Evolutionary conservation across 2,888 invertebrate genomes (phyloP).

Genomic region (Leptopilina myrica): DNA sequence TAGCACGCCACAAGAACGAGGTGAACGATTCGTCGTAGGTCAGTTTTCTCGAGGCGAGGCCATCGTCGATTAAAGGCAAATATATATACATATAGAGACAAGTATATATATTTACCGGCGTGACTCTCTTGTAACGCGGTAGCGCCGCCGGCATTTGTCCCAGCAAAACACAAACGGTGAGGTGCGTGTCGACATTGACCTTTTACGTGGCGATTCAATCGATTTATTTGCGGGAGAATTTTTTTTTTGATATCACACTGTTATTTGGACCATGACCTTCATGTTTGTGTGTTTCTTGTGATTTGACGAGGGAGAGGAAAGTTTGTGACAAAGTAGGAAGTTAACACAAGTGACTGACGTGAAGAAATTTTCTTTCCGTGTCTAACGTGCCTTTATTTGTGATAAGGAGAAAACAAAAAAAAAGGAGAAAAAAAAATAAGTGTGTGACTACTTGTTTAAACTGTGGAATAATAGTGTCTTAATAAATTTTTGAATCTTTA

Average conservation of each 20-base stretch:
- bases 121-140: constrained; percentile 41
- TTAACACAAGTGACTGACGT: no score
- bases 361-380: no score
- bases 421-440: constrained; percentile 43
- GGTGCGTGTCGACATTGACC: constrained; percentile 39
- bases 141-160: constrained; percentile 23
- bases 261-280: constrained; percentile 19
- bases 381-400: no score
- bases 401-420: constrained; percentile 38
- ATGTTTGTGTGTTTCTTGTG: neutral
- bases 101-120: constrained; percentile 5
- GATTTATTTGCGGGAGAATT: constrained; percentile 9
- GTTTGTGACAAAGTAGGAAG: no score
- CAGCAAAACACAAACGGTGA: neutral
- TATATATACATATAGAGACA: constrained; percentile 26
- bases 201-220: constrained; percentile 32
- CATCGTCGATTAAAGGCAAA: constrained; percentile 38
- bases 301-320: neutral
- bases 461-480: constrained; percentile 19
- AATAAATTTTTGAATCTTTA: neutral
- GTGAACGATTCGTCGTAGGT: constrained; percentile 59
- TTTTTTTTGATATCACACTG: neutral
- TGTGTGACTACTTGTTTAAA: neutral
- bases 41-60: constrained; percentile 58
- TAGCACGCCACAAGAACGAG: constrained; percentile 32